Percentiles rank a stretch among this genome's conserved stretches.
These are phyloP conservation scores for Heteractis magnifica DNA, from an alignment of 92 coral and sea anemone genomes.

Conservation along the genomic window DNA sequence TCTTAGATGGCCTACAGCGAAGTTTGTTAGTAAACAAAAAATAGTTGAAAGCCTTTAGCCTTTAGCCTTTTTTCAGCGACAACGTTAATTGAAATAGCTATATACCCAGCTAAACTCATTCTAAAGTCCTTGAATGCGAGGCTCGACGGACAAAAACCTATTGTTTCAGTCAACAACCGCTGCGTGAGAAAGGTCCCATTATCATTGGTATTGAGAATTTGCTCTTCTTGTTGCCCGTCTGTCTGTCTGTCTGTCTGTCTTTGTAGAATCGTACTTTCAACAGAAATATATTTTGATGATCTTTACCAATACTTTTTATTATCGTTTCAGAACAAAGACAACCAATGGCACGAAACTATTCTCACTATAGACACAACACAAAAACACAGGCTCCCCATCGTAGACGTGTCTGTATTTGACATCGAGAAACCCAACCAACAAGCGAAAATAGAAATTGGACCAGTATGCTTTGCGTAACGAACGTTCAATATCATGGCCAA, in stretches of 20 bases:
- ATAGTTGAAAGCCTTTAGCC: no score
- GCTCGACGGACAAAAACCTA: no score
- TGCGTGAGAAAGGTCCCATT: no score
- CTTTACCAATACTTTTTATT: background rate
- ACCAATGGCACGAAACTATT: conserved; percentile 55
- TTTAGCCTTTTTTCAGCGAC: no score
- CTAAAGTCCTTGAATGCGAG: no score
- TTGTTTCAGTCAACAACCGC: no score
- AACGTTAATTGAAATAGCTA: no score
- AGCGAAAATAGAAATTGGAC: conserved; percentile 58
- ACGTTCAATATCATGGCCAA: conserved; percentile 12
- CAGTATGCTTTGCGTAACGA: conserved; percentile 67
- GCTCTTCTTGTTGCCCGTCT: no score
- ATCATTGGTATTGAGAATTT: no score
- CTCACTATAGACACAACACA: conserved; percentile 51
- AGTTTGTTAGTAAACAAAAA: no score
- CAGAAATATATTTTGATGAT: background rate
- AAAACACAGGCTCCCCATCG: conserved; percentile 63
- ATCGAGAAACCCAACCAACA: conserved; percentile 51
- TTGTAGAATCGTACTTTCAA: background rate
- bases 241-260: background rate
- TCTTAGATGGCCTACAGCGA: no score
- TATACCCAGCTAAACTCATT: no score
- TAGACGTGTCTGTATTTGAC: conserved; percentile 62
- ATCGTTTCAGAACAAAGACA: conserved; percentile 42